These are phyloP conservation scores for Rhynchomys soricoides DNA, from an alignment of 2,113 vertebrate species.

Conservation along the genomic window DNA sequence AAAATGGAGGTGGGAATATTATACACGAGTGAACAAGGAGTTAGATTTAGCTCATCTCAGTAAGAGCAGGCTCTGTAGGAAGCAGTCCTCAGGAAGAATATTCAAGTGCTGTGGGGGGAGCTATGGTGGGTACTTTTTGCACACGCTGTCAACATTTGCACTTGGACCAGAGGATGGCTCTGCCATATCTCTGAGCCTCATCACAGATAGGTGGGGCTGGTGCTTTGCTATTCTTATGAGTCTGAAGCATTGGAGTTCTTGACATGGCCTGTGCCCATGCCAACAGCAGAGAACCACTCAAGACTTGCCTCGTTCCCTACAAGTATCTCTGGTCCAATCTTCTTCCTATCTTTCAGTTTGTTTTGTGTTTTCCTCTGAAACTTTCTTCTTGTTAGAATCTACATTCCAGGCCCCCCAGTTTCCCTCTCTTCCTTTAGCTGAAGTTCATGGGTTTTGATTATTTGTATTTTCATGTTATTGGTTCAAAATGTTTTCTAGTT, in stretches of 20 bases:
- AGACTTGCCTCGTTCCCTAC: not conserved
- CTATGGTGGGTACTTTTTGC: not conserved
- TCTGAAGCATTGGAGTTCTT: not conserved
- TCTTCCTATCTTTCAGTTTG: not conserved
- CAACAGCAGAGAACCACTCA: not conserved
- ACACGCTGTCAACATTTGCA: not conserved
- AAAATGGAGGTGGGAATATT: not conserved
- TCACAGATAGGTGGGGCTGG: not conserved
- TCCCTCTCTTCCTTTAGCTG: not conserved
- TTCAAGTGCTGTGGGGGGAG: too few relatives aligned
- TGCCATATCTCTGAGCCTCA: not conserved
- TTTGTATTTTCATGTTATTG: not conserved
- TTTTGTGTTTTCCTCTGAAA: not conserved
- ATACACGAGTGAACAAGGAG: not conserved
- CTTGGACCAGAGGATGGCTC: not conserved
- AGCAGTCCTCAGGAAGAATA: not conserved
- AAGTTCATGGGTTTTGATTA: not conserved
- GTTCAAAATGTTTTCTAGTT: slow-evolving; percentile 24
- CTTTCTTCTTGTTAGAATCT: not conserved
- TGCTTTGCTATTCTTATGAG: not conserved
- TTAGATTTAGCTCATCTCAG: not conserved
- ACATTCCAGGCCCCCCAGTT: not conserved
- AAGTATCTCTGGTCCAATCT: not conserved
- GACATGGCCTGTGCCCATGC: not conserved
- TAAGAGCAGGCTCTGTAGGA: not conserved